A percentile compares a stretch with the other conserved stretches of the same genome.
phyloP scores from a whole-genome alignment of 1,140 invertebrate genomes.

The Macrobrachium rosenbergii region DNA sequence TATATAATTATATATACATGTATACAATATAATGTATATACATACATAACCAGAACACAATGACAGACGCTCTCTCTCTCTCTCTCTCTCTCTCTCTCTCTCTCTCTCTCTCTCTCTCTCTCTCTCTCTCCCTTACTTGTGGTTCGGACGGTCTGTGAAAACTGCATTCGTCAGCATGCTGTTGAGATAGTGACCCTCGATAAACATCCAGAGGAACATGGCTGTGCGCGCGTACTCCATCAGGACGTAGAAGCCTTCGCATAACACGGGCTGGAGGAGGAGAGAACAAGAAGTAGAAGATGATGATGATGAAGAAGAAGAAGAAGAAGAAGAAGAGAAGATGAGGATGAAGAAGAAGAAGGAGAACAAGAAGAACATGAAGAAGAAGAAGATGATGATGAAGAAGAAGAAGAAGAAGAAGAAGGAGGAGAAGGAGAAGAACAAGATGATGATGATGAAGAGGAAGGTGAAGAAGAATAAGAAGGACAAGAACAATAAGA shows the following conservation, averaged over 20 bases:
- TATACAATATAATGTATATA: background rate
- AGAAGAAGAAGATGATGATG: background rate
- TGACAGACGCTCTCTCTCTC: background rate
- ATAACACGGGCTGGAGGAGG: conserved; percentile 74
- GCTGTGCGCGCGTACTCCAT: conserved; percentile 89
- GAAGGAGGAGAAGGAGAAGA: background rate
- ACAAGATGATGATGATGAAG: background rate
- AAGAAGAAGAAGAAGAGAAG: background rate
- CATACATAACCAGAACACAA: background rate
- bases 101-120: too few species aligned
- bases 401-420: background rate
- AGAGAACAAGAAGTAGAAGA: background rate
- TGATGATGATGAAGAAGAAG: background rate
- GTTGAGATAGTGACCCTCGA: conserved; percentile 90
- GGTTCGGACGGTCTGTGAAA: conserved; percentile 72
- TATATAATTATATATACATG: background rate
- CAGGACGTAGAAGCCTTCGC: conserved; percentile 83
- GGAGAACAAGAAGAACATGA: background rate
- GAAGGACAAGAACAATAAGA: background rate
- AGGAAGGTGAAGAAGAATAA: background rate
- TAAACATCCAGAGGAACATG: conserved; percentile 96
- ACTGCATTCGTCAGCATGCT: conserved; percentile 82
- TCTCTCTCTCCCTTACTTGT: conserved; percentile 57
- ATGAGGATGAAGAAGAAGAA: too few species aligned
- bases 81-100: too few species aligned